Evolutionary conservation across 92 coral and sea anemone species (phyloP), one percentile per base, ranked within the genome.

Genomic region (Palythoa grandiflora): DNA sequence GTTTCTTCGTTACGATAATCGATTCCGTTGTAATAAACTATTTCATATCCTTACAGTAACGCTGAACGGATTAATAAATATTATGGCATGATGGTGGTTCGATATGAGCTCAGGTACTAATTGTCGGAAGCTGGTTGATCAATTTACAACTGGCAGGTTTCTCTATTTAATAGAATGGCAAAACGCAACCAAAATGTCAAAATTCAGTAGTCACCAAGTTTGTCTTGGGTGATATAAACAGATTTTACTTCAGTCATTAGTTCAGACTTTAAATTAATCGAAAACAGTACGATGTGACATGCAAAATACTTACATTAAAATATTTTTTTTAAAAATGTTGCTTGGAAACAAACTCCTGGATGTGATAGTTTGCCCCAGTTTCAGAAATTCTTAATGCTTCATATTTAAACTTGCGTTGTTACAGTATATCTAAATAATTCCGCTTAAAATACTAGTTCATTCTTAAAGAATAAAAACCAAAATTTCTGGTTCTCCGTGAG

Each of bases 91-190:
- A 20, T 70, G 75, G 75, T 70, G 44, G 75, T 5, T 20, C 2
- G 48, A 70, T 35, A 9, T 5, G 6, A 70, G 6, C 39, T 20
- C 38, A 1, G 6, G 38, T 10, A 12, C 9, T 38, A 70, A 35
- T 70, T 70, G 75, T 70, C 40, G 47, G 16, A 70, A 70, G 38
- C 14, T 9, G 75, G 75, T 70, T 36, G 50, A 70, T 70, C 47
- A 13, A 37, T 36, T 70, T 2, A 10, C 12, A 70, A 1, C 2
- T 36, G 4, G 47, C 47, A 35, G 75, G 47, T 35, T 70, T 70
- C 13, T 10, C 47, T 70, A 35, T 63, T 63, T 3, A 63, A 28
- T 28, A 59, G n/a, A 65, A 3, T 47, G 16, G 75, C 38, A 16
- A 70, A 70, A 70, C 44, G 21, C 75, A 38, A 70, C 44, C 71